Evolutionary conservation across 1,140 invertebrate species (phyloP), one percentile per base, ranked within the genome.

Genomic region (Stegodyphus mimosarum): DNA sequence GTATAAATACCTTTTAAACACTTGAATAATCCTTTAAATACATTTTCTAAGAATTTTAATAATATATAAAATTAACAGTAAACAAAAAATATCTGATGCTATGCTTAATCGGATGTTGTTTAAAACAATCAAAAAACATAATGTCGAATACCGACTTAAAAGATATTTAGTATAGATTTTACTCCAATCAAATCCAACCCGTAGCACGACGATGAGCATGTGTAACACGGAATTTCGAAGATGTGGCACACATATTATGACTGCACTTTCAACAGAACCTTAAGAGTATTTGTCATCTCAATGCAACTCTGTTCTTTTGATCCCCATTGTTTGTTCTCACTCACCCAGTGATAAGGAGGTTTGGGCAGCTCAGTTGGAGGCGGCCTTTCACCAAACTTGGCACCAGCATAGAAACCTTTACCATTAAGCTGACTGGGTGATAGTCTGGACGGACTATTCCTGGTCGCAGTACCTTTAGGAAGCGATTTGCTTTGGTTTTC

Each of bases 371-470:
- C 72, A 6, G 81, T 84, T 6, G 81, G 81, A 13, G 63, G 81
- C 18, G 81, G 81, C 64, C 72, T 69, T 17, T 84, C 72, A 17
- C 81, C 72, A 74, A 84, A 84, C 72, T 84, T 84, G 73, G 81
- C 81, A 74, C 81, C 81, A 55, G 81, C 81, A 50, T 84, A 84
- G 52, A 76, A 84, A 55, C 60, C 70, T 48, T 78, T 69, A 6
- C 70, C 55, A 13, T 81, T 13, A 17, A 73, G 48, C 69, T 81
- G 70, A 81, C 70, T 81, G 71, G 79, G 79, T 64, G 79, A 81
- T 67, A 81, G 7, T 73, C 79, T 81, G 81, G 81, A 84, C 81
- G 81, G 81, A 84, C 81, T 84, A 51, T 75, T 55, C 72, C 81
- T 33, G 55, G 55, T 52, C 51, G 18, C 63, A 52, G 63, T 70